Evolutionary conservation across 2,888 invertebrate species (phyloP).

Genomic region (Megamerina dolium): DNA sequence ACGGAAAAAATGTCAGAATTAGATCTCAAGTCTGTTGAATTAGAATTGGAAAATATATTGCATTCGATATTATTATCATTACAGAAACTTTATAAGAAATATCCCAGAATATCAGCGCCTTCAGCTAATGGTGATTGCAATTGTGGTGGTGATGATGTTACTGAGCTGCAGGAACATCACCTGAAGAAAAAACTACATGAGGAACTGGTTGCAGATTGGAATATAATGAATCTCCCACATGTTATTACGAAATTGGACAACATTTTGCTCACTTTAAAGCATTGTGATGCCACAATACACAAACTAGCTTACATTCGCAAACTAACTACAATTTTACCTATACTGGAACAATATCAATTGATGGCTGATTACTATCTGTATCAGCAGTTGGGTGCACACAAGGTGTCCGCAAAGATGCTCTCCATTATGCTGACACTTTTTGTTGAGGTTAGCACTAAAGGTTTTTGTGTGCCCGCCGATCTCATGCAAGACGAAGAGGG

Average conservation of each 20-base stretch:
- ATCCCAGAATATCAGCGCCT: slow-evolving; percentile 25
- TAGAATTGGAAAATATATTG: slow-evolving; percentile 50
- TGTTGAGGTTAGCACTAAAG: slow-evolving; percentile 74
- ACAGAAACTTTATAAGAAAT: slow-evolving; percentile 57
- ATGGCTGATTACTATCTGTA: slow-evolving; percentile 74
- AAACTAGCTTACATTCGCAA: slow-evolving; percentile 30
- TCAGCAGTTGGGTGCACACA: slow-evolving; percentile 71
- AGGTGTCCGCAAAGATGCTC: slow-evolving; percentile 75
- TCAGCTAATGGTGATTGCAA: slow-evolving; percentile 10
- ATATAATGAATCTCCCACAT: slow-evolving; percentile 54
- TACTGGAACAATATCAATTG: slow-evolving; percentile 70
- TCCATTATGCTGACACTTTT: slow-evolving; percentile 79
- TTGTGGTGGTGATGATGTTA: slow-evolving; percentile 18
- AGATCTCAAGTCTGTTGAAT: too few species aligned
- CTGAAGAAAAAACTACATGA: slow-evolving; percentile 62
- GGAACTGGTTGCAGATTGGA: slow-evolving; percentile 58
- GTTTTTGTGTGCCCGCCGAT: slow-evolving; percentile 90
- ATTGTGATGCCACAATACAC: slow-evolving; percentile 42
- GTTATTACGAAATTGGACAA: slow-evolving; percentile 46
- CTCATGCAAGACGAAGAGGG: slow-evolving; percentile 68
- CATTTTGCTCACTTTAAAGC: slow-evolving; percentile 50
- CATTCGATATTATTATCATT: slow-evolving; percentile 54
- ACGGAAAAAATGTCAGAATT: too few species aligned
- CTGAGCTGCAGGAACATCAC: slow-evolving; percentile 53
- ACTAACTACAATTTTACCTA: slow-evolving; percentile 52